Percentiles rank a stretch among this genome's conserved stretches.
These are phyloP conservation scores for Catajapyx aquilonaris DNA, from an alignment of 1,140 invertebrate genomes.

Conservation along the genomic window DNA sequence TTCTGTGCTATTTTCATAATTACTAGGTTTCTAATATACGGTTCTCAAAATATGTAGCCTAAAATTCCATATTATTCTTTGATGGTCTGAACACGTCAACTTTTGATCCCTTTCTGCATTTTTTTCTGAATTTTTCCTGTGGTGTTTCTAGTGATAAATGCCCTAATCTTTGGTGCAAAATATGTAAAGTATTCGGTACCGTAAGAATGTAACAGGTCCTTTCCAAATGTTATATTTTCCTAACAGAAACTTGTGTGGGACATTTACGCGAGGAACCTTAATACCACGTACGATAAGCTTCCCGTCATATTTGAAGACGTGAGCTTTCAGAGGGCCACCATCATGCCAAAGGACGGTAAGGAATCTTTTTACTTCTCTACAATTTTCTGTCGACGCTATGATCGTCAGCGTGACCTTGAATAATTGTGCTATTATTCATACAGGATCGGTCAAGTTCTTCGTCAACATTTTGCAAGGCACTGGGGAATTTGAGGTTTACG, in stretches of 20 bases:
- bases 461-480: conserved; percentile 26
- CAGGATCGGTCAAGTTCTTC: conserved; percentile 22
- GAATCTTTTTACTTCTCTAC: not conserved
- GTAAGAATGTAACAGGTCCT: not conserved
- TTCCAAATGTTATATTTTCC: not conserved
- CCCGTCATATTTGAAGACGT: conserved; percentile 34
- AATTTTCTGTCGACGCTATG: not conserved
- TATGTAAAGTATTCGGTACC: too few species aligned
- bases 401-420: too few species aligned
- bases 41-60: too few species aligned
- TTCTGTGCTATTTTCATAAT: too few species aligned
- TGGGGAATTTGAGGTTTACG: conserved; percentile 34
- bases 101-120: too few species aligned
- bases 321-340: conserved; percentile 32
- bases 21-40: too few species aligned
- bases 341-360: conserved; percentile 25
- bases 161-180: too few species aligned
- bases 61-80: too few species aligned
- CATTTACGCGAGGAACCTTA: conserved; percentile 28
- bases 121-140: too few species aligned
- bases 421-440: not conserved
- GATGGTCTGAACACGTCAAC: too few species aligned
- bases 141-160: too few species aligned
- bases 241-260: conserved; percentile 28
- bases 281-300: conserved; percentile 23